Evolutionary conservation across 2,888 invertebrate genomes (phyloP).

Genomic region (Fragum whitleyi): DNA sequence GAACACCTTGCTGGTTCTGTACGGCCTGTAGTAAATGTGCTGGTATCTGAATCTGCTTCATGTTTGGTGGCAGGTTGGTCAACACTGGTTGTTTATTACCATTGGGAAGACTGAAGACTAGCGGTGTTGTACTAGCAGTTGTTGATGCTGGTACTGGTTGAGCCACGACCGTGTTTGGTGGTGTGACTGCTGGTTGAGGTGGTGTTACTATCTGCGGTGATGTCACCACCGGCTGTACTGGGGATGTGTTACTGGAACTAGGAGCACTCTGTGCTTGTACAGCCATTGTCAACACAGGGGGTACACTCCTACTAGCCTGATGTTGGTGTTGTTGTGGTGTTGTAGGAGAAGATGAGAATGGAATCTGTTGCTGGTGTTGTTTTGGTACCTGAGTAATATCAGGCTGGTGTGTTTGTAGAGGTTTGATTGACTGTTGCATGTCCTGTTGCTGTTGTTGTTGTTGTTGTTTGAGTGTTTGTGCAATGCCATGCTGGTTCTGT

Average conservation of each 20-base stretch:
- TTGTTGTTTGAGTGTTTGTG: slow-evolving; percentile 55
- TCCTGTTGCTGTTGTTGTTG: slow-evolving; percentile 24
- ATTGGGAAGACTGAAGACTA: slow-evolving; percentile 51
- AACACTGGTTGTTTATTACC: slow-evolving; percentile 55
- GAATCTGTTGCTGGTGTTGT: slow-evolving; percentile 32
- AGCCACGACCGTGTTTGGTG: slow-evolving; percentile 52
- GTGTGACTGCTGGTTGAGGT: slow-evolving; percentile 26
- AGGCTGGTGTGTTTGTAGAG: slow-evolving; percentile 34
- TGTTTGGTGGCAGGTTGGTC: slow-evolving; percentile 47
- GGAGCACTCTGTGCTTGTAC: slow-evolving; percentile 43
- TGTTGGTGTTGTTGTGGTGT: slow-evolving; percentile 46
- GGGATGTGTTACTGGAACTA: slow-evolving; percentile 23
- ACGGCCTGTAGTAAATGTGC: slow-evolving; percentile 70
- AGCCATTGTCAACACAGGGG: slow-evolving; percentile 35
- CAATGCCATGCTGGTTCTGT: slow-evolving; percentile 50
- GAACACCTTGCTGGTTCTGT: slow-evolving; percentile 66
- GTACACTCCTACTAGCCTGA: background rate
- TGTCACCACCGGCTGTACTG: slow-evolving; percentile 38
- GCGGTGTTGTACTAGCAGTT: slow-evolving; percentile 54
- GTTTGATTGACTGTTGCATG: background rate
- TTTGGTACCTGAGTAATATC: slow-evolving; percentile 13
- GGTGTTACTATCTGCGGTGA: slow-evolving; percentile 43
- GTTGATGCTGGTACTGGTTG: slow-evolving; percentile 32
- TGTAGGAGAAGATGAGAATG: slow-evolving; percentile 33
- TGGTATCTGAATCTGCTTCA: slow-evolving; percentile 74